phyloP scores from a whole-genome alignment of 1,140 invertebrate genomes.

The Drosophila leontia region DNA sequence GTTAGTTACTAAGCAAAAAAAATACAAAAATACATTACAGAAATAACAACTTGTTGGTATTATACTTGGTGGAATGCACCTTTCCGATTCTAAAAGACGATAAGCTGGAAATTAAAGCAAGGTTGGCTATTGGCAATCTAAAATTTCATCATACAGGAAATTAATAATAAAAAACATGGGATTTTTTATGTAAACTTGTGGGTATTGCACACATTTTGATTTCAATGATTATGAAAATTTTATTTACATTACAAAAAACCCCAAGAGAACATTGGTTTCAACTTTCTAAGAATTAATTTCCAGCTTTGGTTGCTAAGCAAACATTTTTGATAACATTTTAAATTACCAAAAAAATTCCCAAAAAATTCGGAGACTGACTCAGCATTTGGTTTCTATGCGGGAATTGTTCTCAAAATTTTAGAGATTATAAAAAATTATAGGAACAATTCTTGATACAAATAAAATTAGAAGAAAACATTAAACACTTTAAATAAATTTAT shows the following conservation, averaged over 20 bases:
- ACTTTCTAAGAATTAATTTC: not conserved
- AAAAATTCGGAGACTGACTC: not conserved
- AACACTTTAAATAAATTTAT: not conserved
- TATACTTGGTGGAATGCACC: not conserved
- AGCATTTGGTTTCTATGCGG: constrained; percentile 4
- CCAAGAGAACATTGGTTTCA: not conserved
- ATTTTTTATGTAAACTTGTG: too few species aligned
- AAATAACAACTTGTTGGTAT: not conserved
- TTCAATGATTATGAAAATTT: too few species aligned
- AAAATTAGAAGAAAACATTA: not conserved
- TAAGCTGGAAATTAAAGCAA: not conserved
- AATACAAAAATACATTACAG: not conserved
- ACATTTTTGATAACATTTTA: constrained; percentile 5
- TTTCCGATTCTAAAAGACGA: not conserved
- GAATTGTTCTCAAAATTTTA: too few species aligned
- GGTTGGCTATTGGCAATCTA: not conserved
- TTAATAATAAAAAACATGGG: not conserved
- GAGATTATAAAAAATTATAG: not conserved
- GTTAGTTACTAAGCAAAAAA: constrained; percentile 26
- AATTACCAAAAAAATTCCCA: not conserved
- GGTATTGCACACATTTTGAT: too few species aligned
- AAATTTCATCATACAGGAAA: constrained; percentile 2
- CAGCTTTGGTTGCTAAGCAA: constrained; percentile 11
- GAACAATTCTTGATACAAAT: too few species aligned
- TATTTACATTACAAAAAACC: not conserved